A percentile compares a stretch with the other conserved stretches of the same genome.
Conservation (phyloP, 1,140 invertebrate species). For the Drosophila nasuta region DNA sequence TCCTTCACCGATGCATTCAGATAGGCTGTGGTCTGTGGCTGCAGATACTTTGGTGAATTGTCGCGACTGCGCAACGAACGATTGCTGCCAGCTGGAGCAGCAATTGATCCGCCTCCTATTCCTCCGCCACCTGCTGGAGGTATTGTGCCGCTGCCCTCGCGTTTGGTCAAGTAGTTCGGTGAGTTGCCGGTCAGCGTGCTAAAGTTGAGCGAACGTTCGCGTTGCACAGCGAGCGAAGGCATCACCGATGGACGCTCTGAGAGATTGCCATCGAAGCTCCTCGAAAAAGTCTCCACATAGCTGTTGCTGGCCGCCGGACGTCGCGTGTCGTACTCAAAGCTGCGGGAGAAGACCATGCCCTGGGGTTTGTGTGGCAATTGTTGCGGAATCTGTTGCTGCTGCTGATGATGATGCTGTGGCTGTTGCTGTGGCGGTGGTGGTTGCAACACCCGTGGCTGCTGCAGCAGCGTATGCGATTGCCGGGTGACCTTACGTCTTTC, state of each 20-base stretch:
- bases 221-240: constrained; percentile 53
- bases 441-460: constrained; percentile 31
- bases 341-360: constrained; percentile 84
- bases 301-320: constrained; percentile 65
- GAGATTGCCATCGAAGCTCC: constrained; percentile 83
- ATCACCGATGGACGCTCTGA: constrained; percentile 62
- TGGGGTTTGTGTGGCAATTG: constrained; percentile 39
- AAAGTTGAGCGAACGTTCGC: constrained; percentile 77
- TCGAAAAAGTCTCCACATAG: constrained; percentile 82
- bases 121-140: constrained; percentile 37
- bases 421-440: constrained; percentile 23
- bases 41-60: constrained; percentile 78
- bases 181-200: constrained; percentile 81
- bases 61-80: constrained; percentile 76
- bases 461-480: constrained; percentile 34
- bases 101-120: not conserved
- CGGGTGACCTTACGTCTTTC: constrained; percentile 61
- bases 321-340: constrained; percentile 83
- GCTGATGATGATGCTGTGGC: constrained; percentile 15
- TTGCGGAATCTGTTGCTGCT: not conserved
- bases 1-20: constrained; percentile 79
- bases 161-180: constrained; percentile 81
- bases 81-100: constrained; percentile 37
- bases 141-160: constrained; percentile 53
- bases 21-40: constrained; percentile 76